Base-by-base conservation (phyloP, 1,140 invertebrate species). In the Rhizoglyphus robini region DNA sequence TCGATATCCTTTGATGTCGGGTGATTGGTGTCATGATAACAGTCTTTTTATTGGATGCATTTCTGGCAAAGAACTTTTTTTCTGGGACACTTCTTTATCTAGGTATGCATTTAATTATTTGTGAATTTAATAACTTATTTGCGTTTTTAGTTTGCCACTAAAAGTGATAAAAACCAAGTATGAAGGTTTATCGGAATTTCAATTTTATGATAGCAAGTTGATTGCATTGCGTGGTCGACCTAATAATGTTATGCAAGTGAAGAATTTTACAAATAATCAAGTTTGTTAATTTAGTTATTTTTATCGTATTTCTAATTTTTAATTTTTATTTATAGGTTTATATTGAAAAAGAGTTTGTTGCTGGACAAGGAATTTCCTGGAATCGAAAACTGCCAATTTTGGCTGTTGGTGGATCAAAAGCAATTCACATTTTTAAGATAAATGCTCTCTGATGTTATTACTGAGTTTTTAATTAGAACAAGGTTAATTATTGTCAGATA, bases 1-100 rank as follows among this genome's bases (percentile, higher is more conserved):
- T 13, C 79, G 80, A 65, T 75, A 79, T 47, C 82, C 86, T 3
- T 72, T 86, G 2, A 79, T 80, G 71, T 77, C 80, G n/a, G 82
- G 83, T 13, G 84, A 87, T 75, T 88, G 86, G 86, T 79, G 81
- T 23, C 75, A 79, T 5, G 72, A 73, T 20, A 84, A 86, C 74
- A 77, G 80, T 49, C 74, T 84, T 23, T 63, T 70, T 27, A 79
- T 88, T 20, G 82, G 81, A 79, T 67, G 79, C 60, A 70, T 71
- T 15, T 71, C 72, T 31, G 74, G 70, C 11, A 68, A 71, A 25
- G 74, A 77, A 31, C 73, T 73, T 70, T 63, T 74, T 20, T 69
- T 77, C 49, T 77, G 77, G 69, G 72, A 77, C 63, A 71, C 74
- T 4, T 76, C 76, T 18, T 54, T 71, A 25, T 75, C 76, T 30